Conservation (phyloP, 2,797 vertebrate species). For the Malacoraja senta region DNA sequence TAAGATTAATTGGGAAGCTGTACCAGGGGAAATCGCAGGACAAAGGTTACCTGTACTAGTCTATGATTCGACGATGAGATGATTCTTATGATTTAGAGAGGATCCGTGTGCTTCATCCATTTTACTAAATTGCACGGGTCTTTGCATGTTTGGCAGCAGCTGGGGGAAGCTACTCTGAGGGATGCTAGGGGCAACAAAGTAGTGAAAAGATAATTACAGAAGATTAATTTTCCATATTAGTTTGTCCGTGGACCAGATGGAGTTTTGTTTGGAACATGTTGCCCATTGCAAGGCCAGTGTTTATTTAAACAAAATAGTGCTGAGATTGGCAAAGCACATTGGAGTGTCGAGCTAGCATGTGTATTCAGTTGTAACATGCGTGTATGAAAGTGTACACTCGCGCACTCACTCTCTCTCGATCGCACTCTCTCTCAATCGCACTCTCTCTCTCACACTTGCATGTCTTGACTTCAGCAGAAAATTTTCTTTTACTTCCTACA, state of each 20-base stretch:
- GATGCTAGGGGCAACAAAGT: not conserved
- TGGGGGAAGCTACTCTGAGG: not conserved
- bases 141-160: not conserved
- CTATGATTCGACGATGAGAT: not conserved
- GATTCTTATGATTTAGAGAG: not conserved
- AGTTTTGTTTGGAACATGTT: not conserved
- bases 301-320: too few relatives aligned
- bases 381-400: too few relatives aligned
- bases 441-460: too few relatives aligned
- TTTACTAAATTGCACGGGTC: not conserved
- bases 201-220: not conserved
- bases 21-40: not conserved
- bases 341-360: not conserved
- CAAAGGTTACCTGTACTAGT: not conserved
- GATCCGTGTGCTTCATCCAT: too few relatives aligned
- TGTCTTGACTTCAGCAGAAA: too few relatives aligned
- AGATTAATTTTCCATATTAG: slow-evolving; percentile 1
- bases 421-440: too few relatives aligned
- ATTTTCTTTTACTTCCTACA: not conserved
- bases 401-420: too few relatives aligned
- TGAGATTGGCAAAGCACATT: not conserved
- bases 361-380: not conserved
- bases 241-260: not conserved
- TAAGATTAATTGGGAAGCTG: not conserved
- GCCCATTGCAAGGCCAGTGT: not conserved